These are phyloP conservation scores for Papilio glaucus DNA, from an alignment of 1,140 invertebrate species.

Conservation along the genomic window DNA sequence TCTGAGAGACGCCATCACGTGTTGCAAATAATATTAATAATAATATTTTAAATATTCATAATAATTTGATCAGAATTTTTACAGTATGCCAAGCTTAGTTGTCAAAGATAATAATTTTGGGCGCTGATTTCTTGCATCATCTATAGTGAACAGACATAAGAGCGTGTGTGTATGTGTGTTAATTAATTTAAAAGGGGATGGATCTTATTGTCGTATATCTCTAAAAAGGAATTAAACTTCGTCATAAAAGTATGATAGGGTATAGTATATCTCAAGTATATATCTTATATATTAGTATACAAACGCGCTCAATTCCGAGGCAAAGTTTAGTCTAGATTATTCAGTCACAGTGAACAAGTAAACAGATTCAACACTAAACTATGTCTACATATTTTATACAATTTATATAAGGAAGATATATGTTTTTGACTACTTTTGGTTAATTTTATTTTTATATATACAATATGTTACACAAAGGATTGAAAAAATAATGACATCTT, in stretches of 20 bases:
- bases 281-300: conserved; percentile 5
- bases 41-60: too few relatives aligned
- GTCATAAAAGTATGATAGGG: not conserved
- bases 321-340: conserved; percentile 19
- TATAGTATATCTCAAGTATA: not conserved
- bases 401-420: conserved; percentile 17
- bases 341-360: conserved; percentile 17
- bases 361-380: not conserved
- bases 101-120: too few relatives aligned
- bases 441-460: not conserved
- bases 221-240: not conserved
- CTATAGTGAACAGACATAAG: too few relatives aligned
- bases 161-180: too few relatives aligned
- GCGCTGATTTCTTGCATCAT: too few relatives aligned
- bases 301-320: conserved; percentile 14
- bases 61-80: too few relatives aligned
- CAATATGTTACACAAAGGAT: not conserved
- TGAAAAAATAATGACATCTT: too few relatives aligned
- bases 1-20: too few relatives aligned
- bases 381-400: not conserved
- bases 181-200: not conserved
- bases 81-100: too few relatives aligned
- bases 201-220: conserved; percentile 7
- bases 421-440: not conserved
- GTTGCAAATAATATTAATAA: too few relatives aligned